Evolutionary conservation across 2,888 invertebrate genomes (phyloP), one percentile per base, ranked within the genome.

Genomic region (Caenorhabditis sp.): DNA sequence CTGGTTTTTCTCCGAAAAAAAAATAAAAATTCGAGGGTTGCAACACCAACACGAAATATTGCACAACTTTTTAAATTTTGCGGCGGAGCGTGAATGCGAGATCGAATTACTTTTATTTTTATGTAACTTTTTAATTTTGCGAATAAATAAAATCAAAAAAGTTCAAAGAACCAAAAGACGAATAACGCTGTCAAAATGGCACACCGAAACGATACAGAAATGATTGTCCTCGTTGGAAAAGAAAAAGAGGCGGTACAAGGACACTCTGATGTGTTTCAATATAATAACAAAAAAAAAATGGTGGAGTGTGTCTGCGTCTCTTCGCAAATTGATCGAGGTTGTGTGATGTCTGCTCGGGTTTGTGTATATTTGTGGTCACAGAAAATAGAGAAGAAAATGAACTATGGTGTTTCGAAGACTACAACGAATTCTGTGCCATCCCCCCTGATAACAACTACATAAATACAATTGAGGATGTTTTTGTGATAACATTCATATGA

Each of bases 181-280:
- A 31, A 31, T 4, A 51, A 51, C 1, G 51, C 19, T 23, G 51
- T 21, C 19, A 51, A 23, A 51, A 23, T 19, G 51, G 21, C 51
- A 23, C 51, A 51, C 49, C 5, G 43, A 43, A 14, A 43, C 17
- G 17, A 43, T 43, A 43, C 12, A 43, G 17, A 43, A 43, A 43
- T 43, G 43, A 31, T 31, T 43, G 43, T 6, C 43, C 43, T 43
- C 43, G 43, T 49, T 19, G 49, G 17, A 14, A 19, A 49, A 19
- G 19, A 53, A 19, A 57, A 68, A 69, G 60, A 65, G 65, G 73
- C 66, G 73, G 68, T 60, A 43, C 43, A 43, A 43, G 43, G 43
- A 43, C 43, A 43, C 31, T 31, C 31, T 31, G 31, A 31, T 31
- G 31, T 31, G 31, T 31, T 31, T 31, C 12, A 43, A 43, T 17